Base-by-base conservation (phyloP, 2,113 vertebrate species). In the Aphyosemion australe region DNA sequence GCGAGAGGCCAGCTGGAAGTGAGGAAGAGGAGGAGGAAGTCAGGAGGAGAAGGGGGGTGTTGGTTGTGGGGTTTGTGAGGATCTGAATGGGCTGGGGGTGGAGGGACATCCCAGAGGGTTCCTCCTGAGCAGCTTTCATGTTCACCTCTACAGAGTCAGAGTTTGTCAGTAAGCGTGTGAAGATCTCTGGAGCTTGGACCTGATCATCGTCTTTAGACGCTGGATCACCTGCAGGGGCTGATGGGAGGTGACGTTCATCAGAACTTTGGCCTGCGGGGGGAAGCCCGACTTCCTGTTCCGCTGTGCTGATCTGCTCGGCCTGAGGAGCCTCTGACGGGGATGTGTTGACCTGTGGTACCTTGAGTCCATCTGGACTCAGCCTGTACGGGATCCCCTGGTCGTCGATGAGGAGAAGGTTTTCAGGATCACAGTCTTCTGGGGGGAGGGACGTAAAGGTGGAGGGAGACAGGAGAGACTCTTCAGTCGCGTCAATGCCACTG, bases 301-400 rank as follows among this genome's bases (percentile, higher is more conserved):
- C 50, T 21, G 65, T 59, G 26, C 37, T 45, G 11, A 31, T 51
- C 53, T 43, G 66, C 59, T 74, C 72, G 0, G 66, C 49, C 32
- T 48, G 72, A 48, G 39, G 61, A 34, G 71, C 65, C 31, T 79
- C 65, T 1, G 75, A 41, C 18, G 61, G 48, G 49, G 78, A 76
- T 52, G 64, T 42, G 26, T 88, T 73, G 15, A 88, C 83, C 42
- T 93, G 93, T 15, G 89, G 90, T 57, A 93, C 80, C 78, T 92
- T 93, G 72, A 88, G 75, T 53, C 93, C 93, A 4, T 92, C 89
- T 7, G 84, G 83, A 47, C 75, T 85, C 53, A 93, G 91, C 2
- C 74, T 93, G 13, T 93, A 93, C 0, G 93, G 93, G 73, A 93
- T 91, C 51, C 93, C 93, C 76, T 91, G 85, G 75, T 93, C 91